These are phyloP conservation scores for Drusus annulatus DNA, from an alignment of 1,140 invertebrate species.

Conservation along the genomic window DNA sequence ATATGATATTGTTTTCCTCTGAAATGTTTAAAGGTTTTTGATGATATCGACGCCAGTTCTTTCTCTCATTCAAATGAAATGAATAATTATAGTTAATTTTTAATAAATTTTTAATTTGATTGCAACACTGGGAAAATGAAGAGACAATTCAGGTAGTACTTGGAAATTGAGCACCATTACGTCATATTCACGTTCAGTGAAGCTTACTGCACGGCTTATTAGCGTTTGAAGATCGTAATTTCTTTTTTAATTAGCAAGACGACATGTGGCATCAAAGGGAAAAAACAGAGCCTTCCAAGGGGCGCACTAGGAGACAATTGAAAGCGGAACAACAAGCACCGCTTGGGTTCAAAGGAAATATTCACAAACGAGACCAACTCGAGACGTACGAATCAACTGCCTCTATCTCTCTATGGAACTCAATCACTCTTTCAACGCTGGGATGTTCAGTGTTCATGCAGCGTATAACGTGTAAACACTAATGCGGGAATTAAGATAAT, in stretches of 20 bases:
- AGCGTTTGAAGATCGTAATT: conserved; percentile 49
- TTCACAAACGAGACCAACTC: conserved; percentile 43
- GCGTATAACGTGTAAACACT: too few species aligned
- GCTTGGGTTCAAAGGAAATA: conserved; percentile 36
- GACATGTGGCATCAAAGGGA: conserved; percentile 43
- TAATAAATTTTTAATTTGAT: too few species aligned
- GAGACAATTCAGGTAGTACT: not conserved
- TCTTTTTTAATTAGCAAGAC: conserved; percentile 55
- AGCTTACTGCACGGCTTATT: conserved; percentile 44
- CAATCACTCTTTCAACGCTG: not conserved
- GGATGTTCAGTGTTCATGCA: too few species aligned
- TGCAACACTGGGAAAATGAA: too few species aligned
- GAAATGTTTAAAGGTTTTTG: too few species aligned
- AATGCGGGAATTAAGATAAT: too few species aligned
- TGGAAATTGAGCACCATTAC: conserved; percentile 4
- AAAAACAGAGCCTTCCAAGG: conserved; percentile 5
- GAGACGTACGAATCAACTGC: conserved; percentile 43
- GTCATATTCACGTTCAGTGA: conserved; percentile 29
- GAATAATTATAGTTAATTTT: too few species aligned
- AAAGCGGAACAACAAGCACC: conserved; percentile 43
- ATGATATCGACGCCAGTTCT: too few species aligned
- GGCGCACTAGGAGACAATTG: conserved; percentile 39
- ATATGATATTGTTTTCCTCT: too few species aligned
- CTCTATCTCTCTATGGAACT: conserved; percentile 8
- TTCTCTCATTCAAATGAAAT: too few species aligned